Evolutionary conservation across 2,797 vertebrate genomes (phyloP), one percentile per base, ranked within the genome.

Genomic region (Parotocinclus haroldoi): DNA sequence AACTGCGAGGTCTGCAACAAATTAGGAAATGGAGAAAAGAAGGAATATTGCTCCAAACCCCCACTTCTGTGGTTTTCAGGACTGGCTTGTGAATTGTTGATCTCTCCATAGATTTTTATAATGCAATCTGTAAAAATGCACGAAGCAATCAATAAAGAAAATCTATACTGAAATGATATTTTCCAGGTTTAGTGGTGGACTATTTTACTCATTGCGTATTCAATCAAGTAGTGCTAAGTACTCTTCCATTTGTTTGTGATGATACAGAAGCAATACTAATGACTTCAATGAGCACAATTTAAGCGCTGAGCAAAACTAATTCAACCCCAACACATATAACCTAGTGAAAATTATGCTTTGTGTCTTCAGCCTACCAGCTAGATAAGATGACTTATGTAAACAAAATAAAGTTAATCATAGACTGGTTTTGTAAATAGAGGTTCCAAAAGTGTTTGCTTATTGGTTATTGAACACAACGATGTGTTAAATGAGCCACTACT

Each of bases 21-120:
- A 88, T 87, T 83, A 85, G 66, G 71, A 58, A 73, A 72, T 75
- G 69, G 71, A 78, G 54, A 82, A 79, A 77, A 84, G 81, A 78
- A 78, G 68, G 77, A 58, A 86, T 63, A 53, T 13, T 75, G 76
- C 63, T 58, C n/a, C 66, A 67, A 61, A 62, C 54, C 66, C 45
- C 57, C 61, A 81, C 73, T 36, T 66, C 81, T 79, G 52, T 52
- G 60, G 42, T 68, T 74, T 79, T 81, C 65, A 78, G 73, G 71
- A 72, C 68, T 49, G 57, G 74, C 72, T 74, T 75, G 48, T 69
- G 82, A 84, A 78, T 69, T 77, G 56, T 75, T 79, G 55, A 74
- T 80, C 76, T 77, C 53, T 82, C 69, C 75, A 82, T 82, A 80
- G 81, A 80, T 80, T 80, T 74, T 54, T 82, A 49, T 67, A 76